phyloP scores from a whole-genome alignment of 2,888 invertebrate genomes.

The Yponomeuta evonymella region DNA sequence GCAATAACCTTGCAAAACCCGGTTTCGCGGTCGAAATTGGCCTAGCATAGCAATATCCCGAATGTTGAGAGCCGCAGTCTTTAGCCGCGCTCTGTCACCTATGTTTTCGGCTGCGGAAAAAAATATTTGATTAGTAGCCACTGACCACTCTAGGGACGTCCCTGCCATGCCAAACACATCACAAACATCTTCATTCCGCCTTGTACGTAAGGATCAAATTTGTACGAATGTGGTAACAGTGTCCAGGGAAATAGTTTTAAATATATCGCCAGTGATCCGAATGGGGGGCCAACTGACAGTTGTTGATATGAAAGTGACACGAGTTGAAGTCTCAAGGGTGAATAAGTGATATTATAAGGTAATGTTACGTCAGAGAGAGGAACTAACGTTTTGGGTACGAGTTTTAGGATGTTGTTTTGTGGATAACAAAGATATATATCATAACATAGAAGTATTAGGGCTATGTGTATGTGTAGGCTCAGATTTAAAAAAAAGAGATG shows the following conservation, averaged over 20 bases:
- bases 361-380: neutral
- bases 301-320: conserved; percentile 15
- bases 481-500: no score
- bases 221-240: neutral
- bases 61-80: conserved; percentile 39
- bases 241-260: conserved; percentile 54
- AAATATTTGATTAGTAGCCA: conserved; percentile 70
- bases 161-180: conserved; percentile 6
- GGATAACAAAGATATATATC: no score
- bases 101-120: conserved; percentile 46
- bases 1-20: neutral
- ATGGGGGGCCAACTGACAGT: conserved; percentile 19
- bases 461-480: no score
- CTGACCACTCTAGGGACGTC: conserved; percentile 33
- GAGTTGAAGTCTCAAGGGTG: conserved; percentile 14
- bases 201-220: neutral
- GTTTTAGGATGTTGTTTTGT: neutral
- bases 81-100: conserved; percentile 59
- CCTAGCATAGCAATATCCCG: neutral
- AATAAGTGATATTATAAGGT: conserved; percentile 15
- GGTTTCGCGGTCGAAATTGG: neutral
- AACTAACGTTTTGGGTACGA: neutral
- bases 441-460: no score
- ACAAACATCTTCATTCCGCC: neutral
- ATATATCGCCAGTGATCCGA: conserved; percentile 48